A percentile compares a stretch with the other conserved stretches of the same genome.
phyloP scores from a whole-genome alignment of 2,113 vertebrate genomes.

The Coptodon rendalli region DNA sequence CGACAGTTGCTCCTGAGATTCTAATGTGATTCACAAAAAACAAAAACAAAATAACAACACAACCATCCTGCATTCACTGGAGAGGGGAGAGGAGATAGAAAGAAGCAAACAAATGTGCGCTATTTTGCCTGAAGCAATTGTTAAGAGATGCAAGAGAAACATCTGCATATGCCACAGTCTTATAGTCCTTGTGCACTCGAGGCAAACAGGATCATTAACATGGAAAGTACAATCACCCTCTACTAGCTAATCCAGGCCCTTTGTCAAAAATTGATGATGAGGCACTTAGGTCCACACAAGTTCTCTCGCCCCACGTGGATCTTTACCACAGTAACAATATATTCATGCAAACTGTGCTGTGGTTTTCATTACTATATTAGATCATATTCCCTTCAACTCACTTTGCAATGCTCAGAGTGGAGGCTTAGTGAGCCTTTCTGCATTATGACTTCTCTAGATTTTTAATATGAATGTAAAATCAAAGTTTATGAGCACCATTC shows the following conservation, averaged over 20 bases:
- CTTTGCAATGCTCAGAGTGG: neutral
- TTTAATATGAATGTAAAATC: neutral
- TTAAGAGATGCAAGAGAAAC: slow-evolving; percentile 34
- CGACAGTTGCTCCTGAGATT: neutral
- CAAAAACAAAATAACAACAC: neutral
- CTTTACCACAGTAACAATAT: neutral
- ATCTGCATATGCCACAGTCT: slow-evolving; percentile 10
- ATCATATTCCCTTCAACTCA: slow-evolving; percentile 11
- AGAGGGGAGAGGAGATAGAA: neutral
- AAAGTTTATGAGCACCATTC: neutral
- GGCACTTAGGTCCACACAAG: neutral
- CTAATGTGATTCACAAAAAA: neutral
- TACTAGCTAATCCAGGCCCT: slow-evolving; percentile 10
- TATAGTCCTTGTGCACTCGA: neutral
- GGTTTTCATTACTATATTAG: slow-evolving; percentile 8
- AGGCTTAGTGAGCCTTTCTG: neutral
- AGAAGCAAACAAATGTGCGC: neutral
- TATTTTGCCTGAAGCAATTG: slow-evolving; percentile 7
- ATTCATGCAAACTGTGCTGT: neutral
- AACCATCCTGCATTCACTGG: neutral
- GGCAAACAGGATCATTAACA: slow-evolving; percentile 27
- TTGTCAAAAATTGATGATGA: slow-evolving; percentile 42
- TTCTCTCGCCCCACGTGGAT: neutral
- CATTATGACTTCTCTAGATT: neutral
- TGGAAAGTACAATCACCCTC: slow-evolving; percentile 7